Evolutionary conservation across 1,140 invertebrate species (phyloP), one percentile per base, ranked within the genome.

Genomic region (Drosophila orena): DNA sequence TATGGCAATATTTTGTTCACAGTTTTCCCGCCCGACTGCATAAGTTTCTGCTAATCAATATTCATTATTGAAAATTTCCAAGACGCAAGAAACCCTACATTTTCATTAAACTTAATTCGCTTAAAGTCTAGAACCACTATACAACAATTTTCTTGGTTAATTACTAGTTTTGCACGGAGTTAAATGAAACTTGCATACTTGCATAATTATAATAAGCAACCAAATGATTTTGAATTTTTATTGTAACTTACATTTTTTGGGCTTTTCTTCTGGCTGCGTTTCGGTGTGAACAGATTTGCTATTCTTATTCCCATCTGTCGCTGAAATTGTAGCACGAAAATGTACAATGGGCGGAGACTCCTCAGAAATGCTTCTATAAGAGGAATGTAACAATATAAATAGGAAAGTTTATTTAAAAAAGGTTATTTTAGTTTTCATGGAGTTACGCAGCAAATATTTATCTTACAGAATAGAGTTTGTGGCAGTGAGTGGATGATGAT

Each of bases 391-490:
- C 37, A 38, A 38, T 14, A 12, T 46, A 38, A 20, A 15, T 14
- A 6, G 2, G 17, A 17, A 15, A 10, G 3, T n/a, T 40, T 3
- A 42, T 10, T 8, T 20, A 17, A 43, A 43, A 43, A 2, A 40
- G 1, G 37, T 38, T 38, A 40, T n/a, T 14, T 38, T 0, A 5
- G 4, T 38, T 27, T 27, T 7, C 3, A 37, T 4, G 35, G 3
- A 4, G 35, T 14, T 37, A 3, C 4, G 4, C 4, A 2, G 8
- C 6, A 35, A 11, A 40, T 8, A n/a, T 17, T 37, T n/a, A 11
- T 15, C 71, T 84, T 55, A 92, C 90, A 79, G 27, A 44, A 92
- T 91, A 11, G 91, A 91, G 57, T 91, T 92, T 17, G 90, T 74
- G 14, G 68, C 83, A 22, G 84, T 92, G 4, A 91, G 42, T 2